Evolutionary conservation across 53 echinoderm and acorn worm genomes (phyloP).

Genomic region (Temnopleurus reevesii): DNA sequence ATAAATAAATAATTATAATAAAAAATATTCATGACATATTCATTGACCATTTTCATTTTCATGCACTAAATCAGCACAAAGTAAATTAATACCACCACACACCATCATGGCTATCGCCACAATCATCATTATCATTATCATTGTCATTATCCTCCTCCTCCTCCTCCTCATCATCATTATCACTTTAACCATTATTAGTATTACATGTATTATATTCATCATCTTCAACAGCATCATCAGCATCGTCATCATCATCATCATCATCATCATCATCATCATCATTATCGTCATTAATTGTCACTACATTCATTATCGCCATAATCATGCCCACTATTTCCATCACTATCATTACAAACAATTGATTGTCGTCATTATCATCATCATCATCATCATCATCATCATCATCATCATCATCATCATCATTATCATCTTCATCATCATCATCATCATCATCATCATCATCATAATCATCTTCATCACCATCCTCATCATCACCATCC

Average conservation of each 20-base stretch:
- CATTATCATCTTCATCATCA: conserved; percentile 34
- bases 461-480: background rate
- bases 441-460: conserved; percentile 38
- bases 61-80: too few species aligned
- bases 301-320: background rate
- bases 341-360: background rate
- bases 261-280: conserved; percentile 27
- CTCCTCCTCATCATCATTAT: too few species aligned
- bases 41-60: too few species aligned
- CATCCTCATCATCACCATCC: background rate
- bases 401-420: background rate
- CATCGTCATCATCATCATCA: conserved; percentile 34
- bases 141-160: too few species aligned
- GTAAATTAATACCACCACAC: too few species aligned
- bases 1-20: too few species aligned
- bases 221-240: conserved; percentile 32
- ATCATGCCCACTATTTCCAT: background rate
- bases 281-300: background rate
- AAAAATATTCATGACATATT: too few species aligned
- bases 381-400: background rate
- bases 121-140: background rate
- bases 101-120: too few species aligned
- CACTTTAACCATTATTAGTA: background rate
- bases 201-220: background rate
- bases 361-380: background rate